Conservation (phyloP, 2,888 invertebrate species). For the Ennomos fuscantarius region DNA sequence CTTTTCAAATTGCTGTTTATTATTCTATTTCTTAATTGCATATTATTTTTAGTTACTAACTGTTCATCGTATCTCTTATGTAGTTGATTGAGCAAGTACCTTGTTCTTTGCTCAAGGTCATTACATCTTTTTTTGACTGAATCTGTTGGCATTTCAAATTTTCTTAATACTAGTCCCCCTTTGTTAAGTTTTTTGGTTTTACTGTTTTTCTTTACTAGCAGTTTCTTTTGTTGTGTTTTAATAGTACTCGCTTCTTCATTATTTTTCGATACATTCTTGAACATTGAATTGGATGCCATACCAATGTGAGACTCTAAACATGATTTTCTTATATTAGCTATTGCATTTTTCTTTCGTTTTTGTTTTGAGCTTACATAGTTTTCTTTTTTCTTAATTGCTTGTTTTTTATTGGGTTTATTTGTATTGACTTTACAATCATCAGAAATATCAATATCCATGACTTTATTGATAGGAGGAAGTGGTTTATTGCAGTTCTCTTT, state of each 20-base stretch:
- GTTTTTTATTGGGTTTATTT: conserved; percentile 11
- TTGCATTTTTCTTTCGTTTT: background rate
- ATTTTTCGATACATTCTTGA: conserved; percentile 3
- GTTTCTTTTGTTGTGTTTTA: conserved; percentile 6
- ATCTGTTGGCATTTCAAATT: conserved; percentile 45
- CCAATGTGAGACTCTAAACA: background rate
- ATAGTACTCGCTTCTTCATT: background rate
- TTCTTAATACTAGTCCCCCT: conserved; percentile 33
- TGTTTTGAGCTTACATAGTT: background rate
- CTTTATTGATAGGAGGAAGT: conserved; percentile 1
- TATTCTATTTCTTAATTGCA: conserved; percentile 26
- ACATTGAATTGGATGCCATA: conserved; percentile 6
- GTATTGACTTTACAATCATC: background rate
- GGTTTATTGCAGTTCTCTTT: conserved; percentile 9
- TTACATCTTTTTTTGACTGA: conserved; percentile 46
- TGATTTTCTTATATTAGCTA: background rate
- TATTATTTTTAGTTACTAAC: conserved; percentile 37
- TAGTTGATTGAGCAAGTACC: conserved; percentile 26
- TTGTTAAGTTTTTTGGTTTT: conserved; percentile 18
- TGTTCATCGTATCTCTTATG: conserved; percentile 35
- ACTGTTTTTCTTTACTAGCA: conserved; percentile 14
- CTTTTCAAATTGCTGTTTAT: conserved; percentile 1
- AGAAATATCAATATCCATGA: conserved; percentile 6
- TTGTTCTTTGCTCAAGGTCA: conserved; percentile 38
- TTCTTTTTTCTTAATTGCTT: conserved; percentile 3